phyloP scores from a whole-genome alignment of 2,113 vertebrate species.

The Leiothrix lutea region DNA sequence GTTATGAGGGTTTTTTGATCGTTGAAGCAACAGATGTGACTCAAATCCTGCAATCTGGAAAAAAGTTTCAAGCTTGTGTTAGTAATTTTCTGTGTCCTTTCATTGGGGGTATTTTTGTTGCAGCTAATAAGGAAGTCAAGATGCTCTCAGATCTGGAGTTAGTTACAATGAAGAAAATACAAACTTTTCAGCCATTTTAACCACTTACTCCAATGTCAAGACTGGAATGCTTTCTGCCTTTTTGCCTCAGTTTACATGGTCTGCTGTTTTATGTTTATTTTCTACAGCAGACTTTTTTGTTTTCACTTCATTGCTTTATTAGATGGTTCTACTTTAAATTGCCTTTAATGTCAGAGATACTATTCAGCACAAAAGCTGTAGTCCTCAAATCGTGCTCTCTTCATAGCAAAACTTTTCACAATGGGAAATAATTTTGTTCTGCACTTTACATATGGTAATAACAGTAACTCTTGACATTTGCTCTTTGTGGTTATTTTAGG shows the following conservation, averaged over 20 bases:
- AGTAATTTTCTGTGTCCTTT: neutral
- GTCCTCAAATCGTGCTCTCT: neutral
- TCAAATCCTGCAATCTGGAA: neutral
- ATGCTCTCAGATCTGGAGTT: neutral
- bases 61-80: neutral
- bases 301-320: neutral
- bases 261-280: neutral
- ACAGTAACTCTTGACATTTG: constrained; percentile 46
- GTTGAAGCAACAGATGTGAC: neutral
- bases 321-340: neutral
- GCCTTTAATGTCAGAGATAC: constrained; percentile 25
- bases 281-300: neutral
- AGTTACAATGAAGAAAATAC: neutral
- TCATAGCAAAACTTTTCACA: neutral
- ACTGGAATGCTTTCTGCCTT: neutral
- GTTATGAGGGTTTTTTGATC: neutral
- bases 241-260: neutral
- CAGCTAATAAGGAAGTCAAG: neutral
- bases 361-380: neutral
- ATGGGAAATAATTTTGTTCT: constrained; percentile 47
- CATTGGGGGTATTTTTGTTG: neutral
- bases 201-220: rapidly evolving
- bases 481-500: neutral
- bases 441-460: constrained; percentile 46
- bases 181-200: neutral